Evolutionary conservation across 2,113 vertebrate species (phyloP), one percentile per base, ranked within the genome.

Genomic region (Rhinopomastus cyanomelas): DNA sequence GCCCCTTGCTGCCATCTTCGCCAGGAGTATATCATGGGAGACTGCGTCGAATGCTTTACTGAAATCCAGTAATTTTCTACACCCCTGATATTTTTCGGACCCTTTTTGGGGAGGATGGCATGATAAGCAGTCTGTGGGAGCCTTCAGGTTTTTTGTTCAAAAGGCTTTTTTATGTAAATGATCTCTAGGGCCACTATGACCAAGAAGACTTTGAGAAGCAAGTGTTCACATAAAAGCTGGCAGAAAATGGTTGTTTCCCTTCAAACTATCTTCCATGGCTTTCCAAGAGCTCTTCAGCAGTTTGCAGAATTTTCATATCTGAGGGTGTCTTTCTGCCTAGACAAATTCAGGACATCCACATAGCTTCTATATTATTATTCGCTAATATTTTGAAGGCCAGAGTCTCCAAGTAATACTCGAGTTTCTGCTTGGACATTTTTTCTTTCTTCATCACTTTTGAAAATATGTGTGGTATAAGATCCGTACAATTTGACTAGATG

Each of bases 71-170:
- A n/a, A n/a, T n/a, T n/a, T n/a, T n/a, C 22, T 32, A 22, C 20
- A 30, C 19, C 14, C 25, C 21, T n/a, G 32, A 27, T 6, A 8
- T 12, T 1, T 0, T 64, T 8, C 34, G 9, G 10, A 39, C 5
- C 27, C 22, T 57, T 37, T 36, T 44, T 48, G 23, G 9, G 19
- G 49, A 82, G 32, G n/a, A 30, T 0, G 1, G 34, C 27, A 27
- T 0, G 0, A 53, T 27, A 19, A 0, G 2, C 23, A 23, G 12
- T 20, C 19, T 73, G 12, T 3, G 1, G 11, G 51, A 80, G 12
- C 13, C 26, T 29, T 48, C 22, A n/a, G 6, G 5, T 5, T 52
- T 15, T 61, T 60, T 74, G 8, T 8, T 62, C 21, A 8, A 44
- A 66, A 81, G 34, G 12, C 23, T 51, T 57, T 5, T 61, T 56